Base-by-base conservation (phyloP, 2,888 invertebrate genomes). In the Diplolepis rosae region DNA sequence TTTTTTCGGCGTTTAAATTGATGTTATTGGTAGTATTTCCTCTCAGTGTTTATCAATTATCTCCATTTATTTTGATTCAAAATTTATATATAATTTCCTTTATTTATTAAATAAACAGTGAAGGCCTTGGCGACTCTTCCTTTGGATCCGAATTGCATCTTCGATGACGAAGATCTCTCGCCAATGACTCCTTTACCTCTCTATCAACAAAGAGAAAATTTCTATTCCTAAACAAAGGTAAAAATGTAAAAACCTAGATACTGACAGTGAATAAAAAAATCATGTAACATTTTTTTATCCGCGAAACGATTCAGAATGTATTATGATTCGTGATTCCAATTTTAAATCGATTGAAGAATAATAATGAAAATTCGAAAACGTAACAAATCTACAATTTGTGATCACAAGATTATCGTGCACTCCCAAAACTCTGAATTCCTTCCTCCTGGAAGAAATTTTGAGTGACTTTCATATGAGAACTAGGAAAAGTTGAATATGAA, bases 151-250 rank as follows among this genome's bases (percentile, higher is more conserved):
- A 88, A 91, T 72, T 87, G 90, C 72, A 90, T 90, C 80, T 90
- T 92, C 75, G 93, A 95, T 70, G 93, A 93, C 80, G 94, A 94
- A 69, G 94, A 94, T 84, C 91, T 91, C 27, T 94, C 94, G 65
- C 95, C 96, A 45, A 93, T 93, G 81, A 93, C 94, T 69, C 93
- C 95, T 86, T 91, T 96, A 87, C 96, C 96, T 68, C 91, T 96
- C 77, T 95, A 95, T 87, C 96, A 96, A 89, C 95, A 96, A 89
- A 92, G 96, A 85, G 95, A 96, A 86, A 96, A 96, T 89, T 95
- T 93, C 90, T 95, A 94, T 88, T 86, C 90, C 50, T 86, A 90
- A 22, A n/a, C n/a, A 7, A 32, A 6, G 35, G 13, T 1, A 39
- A 61, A 35, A 22, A 11, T 56, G 2, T 35, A 39, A 24, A 39